Base-by-base conservation (phyloP, 2,888 invertebrate species). In the Thyatira batis region DNA sequence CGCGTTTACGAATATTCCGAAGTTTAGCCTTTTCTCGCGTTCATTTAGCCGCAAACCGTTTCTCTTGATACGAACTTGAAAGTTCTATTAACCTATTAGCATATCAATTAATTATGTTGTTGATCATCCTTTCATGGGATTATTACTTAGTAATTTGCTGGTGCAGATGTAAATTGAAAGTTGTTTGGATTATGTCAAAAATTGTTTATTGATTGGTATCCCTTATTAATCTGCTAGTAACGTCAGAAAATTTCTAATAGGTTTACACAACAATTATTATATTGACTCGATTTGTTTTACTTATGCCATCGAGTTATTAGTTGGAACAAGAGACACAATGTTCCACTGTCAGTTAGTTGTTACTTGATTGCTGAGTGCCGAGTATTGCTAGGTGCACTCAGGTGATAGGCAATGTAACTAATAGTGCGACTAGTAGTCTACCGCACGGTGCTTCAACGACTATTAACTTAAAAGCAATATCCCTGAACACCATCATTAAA, bases 1-100 rank as follows among this genome's bases (percentile, higher is more conserved):
- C 58, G 56, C 53, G 59, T 60, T 60, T 25, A 59, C 57, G 69
- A 69, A 67, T 69, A 58, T 61, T 53, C 50, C 51, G 52, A 49
- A 55, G 57, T 63, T 57, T 61, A 55, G 13, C 43, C 49, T 13
- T n/a, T 28, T 11, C 44, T 44, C 17, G n/a, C 57, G 44, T 55
- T 65, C 61, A 64, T 62, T 60, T 51, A 21, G 44, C 43, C 50
- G 60, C 60, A 58, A 63, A 63, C 60, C 28, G 54, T 60, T 60
- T 51, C 53, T 20, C 20, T 20, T 9, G 8, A 2, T 20, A 20
- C 44, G 44, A 45, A 0, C 20, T 20, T 23, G 23, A 23, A 23
- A 20, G 10, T 1, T 20, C 44, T 45, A 20, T 45, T 45, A 45
- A 45, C 20, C 44, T 20, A 20, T 45, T 20, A 45, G 20, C 44